Evolutionary conservation across 2,888 invertebrate genomes (phyloP).

Genomic region (Parapristionchus giblindavisi): DNA sequence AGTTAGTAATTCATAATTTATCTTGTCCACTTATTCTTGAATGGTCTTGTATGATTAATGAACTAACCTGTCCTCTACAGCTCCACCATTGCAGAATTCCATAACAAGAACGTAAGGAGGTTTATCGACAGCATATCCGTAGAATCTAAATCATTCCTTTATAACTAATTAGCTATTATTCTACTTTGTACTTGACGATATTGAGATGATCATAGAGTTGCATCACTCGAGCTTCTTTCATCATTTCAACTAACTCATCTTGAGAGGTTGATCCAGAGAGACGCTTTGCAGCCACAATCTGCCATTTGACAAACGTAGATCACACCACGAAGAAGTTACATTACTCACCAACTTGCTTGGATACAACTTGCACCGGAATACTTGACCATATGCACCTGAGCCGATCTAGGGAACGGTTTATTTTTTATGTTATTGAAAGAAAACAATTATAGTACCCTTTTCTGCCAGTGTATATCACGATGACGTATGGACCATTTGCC

Average conservation of each 20-base stretch:
- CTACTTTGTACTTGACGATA: constrained; percentile 52
- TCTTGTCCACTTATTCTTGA: too few relatives aligned
- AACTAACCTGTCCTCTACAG: constrained; percentile 49
- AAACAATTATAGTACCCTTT: constrained; percentile 24
- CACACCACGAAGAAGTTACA: not conserved
- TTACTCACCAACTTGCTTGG: not conserved
- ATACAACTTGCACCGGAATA: constrained; percentile 55
- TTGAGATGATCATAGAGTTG: constrained; percentile 62
- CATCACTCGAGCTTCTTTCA: constrained; percentile 66
- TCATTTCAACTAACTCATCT: constrained; percentile 58
- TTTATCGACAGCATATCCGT: constrained; percentile 60
- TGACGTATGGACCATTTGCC: constrained; percentile 60
- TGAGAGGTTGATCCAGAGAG: constrained; percentile 43
- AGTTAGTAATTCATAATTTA: too few relatives aligned
- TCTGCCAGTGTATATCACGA: constrained; percentile 56
- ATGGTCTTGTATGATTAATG: not conserved
- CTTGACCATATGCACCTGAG: constrained; percentile 61
- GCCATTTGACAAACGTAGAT: not conserved
- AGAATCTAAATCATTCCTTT: constrained; percentile 42
- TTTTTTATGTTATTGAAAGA: not conserved
- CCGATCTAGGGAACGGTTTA: constrained; percentile 47
- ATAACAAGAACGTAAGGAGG: constrained; percentile 61
- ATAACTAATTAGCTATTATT: not conserved
- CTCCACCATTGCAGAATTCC: constrained; percentile 61
- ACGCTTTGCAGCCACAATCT: constrained; percentile 46